Evolutionary conservation across 1,140 invertebrate genomes (phyloP).

Genomic region (Apis dorsata): DNA sequence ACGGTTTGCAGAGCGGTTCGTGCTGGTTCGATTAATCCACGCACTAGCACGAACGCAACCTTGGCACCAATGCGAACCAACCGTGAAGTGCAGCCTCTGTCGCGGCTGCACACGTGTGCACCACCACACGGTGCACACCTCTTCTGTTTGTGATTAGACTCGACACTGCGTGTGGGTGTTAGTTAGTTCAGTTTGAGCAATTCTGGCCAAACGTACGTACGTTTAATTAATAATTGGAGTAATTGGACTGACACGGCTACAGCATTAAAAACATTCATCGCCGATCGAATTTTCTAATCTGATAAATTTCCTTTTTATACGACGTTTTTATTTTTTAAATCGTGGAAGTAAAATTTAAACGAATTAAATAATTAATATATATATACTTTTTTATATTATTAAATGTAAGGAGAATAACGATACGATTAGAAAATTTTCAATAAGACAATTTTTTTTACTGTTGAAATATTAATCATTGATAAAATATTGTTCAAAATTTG

Average conservation of each 20-base stretch:
- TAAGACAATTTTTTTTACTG: too few species aligned
- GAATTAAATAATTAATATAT: too few species aligned
- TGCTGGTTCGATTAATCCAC: constrained; percentile 44
- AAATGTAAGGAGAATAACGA: too few species aligned
- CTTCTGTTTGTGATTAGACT: constrained; percentile 17
- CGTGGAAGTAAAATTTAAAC: too few species aligned
- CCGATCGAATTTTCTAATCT: too few species aligned
- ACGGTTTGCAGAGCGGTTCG: constrained; percentile 37
- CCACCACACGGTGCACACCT: background rate
- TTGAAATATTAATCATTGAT: too few species aligned
- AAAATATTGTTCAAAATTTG: too few species aligned
- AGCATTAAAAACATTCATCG: too few species aligned
- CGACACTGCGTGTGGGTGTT: constrained; percentile 3
- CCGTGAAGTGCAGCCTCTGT: constrained; percentile 72
- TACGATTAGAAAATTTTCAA: too few species aligned
- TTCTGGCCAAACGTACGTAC: background rate
- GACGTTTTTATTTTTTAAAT: too few species aligned
- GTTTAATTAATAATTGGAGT: background rate
- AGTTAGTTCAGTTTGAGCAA: background rate
- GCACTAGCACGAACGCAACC: constrained; percentile 68
- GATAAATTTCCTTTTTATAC: too few species aligned
- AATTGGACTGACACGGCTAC: background rate
- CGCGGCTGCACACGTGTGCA: constrained; percentile 17
- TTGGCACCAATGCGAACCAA: constrained; percentile 77
- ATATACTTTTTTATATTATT: too few species aligned